A percentile compares a stretch with the other conserved stretches of the same genome.
These are phyloP conservation scores for Holcopasites calliopsidis DNA, from an alignment of 1,140 invertebrate genomes.

Conservation along the genomic window DNA sequence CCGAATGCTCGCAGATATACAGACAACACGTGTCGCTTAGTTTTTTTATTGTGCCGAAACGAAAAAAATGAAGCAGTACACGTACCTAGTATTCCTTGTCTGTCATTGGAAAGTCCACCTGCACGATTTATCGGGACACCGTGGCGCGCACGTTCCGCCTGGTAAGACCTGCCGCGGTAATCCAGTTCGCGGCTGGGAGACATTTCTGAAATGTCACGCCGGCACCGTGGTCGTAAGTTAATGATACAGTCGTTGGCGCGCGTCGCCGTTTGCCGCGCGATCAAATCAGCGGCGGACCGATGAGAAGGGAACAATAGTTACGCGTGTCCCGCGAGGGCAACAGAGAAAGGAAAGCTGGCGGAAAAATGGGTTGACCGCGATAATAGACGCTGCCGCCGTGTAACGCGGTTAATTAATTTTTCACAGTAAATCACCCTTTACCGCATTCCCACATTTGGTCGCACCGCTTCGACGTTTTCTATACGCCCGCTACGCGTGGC, in stretches of 20 bases:
- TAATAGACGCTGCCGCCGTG: constrained; percentile 5
- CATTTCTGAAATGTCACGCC: constrained; percentile 46
- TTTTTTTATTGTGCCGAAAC: no score
- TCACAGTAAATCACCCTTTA: constrained; percentile 30
- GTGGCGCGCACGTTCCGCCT: constrained; percentile 1
- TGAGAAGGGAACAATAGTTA: background rate
- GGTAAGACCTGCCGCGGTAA: constrained; percentile 26
- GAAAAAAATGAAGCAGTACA: no score
- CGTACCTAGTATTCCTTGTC: no score
- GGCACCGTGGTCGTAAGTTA: constrained; percentile 36
- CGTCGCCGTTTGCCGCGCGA: background rate
- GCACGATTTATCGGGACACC: constrained; percentile 9
- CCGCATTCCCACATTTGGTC: background rate
- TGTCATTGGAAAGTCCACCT: constrained; percentile 7
- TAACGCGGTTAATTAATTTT: constrained; percentile 37
- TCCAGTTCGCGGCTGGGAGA: constrained; percentile 28
- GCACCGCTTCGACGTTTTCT: background rate
- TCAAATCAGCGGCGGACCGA: background rate
- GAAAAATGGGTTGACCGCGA: background rate
- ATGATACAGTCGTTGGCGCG: constrained; percentile 28
- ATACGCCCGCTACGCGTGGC: background rate
- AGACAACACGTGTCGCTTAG: no score
- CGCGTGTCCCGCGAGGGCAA: background rate
- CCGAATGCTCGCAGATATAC: no score
- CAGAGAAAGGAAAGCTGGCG: background rate